A percentile compares a stretch with the other conserved stretches of the same genome.
Evolutionary conservation across 2,888 invertebrate species (phyloP).

Genomic region (Stenodera caucasica): DNA sequence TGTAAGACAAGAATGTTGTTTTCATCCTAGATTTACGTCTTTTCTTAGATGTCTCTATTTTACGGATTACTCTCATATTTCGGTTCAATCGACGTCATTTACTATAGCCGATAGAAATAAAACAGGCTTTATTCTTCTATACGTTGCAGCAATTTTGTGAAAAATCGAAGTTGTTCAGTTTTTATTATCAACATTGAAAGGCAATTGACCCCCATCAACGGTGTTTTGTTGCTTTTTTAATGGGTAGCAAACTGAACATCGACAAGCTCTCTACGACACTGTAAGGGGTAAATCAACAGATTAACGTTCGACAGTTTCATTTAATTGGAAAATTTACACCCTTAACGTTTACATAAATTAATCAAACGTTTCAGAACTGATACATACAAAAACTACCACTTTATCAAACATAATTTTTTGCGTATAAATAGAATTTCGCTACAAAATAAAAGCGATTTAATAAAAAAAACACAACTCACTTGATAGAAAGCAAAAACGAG

Average conservation of each 20-base stretch:
- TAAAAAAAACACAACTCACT: background rate
- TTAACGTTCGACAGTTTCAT: background rate
- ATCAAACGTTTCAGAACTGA: too few species aligned
- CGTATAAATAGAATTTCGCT: too few species aligned
- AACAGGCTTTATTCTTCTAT: background rate
- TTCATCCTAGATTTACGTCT: too few species aligned
- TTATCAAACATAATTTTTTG: too few species aligned
- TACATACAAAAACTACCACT: too few species aligned
- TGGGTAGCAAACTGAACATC: background rate
- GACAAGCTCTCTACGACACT: background rate
- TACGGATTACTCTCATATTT: too few species aligned
- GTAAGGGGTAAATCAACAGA: background rate
- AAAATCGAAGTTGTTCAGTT: background rate
- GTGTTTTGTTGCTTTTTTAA: background rate
- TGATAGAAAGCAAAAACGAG: background rate
- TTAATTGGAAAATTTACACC: background rate
- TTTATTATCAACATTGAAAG: background rate
- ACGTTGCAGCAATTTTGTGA: background rate
- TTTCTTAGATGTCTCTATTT: too few species aligned
- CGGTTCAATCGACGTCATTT: background rate
- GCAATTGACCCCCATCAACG: constrained; percentile 5
- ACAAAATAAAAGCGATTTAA: background rate
- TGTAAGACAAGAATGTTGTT: too few species aligned
- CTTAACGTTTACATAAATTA: too few species aligned
- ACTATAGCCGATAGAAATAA: background rate